Conservation (phyloP, 2,888 invertebrate genomes). For the Limnephilus rhombicus region DNA sequence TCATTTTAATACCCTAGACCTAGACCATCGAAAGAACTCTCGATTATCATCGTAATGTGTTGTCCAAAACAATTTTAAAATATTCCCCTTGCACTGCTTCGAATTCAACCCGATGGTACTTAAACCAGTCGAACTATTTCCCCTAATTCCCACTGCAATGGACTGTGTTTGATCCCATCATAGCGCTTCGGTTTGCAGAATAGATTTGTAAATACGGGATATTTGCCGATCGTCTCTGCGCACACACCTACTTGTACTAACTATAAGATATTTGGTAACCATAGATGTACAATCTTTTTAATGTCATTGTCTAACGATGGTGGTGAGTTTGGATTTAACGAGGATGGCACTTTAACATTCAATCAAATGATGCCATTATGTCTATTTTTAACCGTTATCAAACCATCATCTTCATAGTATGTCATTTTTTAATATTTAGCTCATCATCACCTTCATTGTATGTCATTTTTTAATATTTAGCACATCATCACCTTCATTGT, state of each 20-base stretch:
- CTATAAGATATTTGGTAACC: neutral
- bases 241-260: neutral
- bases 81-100: neutral
- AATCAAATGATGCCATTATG: no score
- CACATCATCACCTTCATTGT: no score
- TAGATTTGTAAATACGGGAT: neutral
- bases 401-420: no score
- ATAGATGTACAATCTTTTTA: neutral
- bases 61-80: neutral
- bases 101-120: neutral
- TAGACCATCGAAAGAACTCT: neutral
- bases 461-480: no score
- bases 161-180: neutral
- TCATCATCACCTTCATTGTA: no score
- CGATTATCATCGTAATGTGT: neutral
- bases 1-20: neutral
- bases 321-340: neutral
- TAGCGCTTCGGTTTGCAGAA: neutral
- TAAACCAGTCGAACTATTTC: neutral
- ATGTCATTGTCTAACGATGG: neutral
- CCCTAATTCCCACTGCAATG: neutral
- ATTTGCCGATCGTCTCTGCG: neutral
- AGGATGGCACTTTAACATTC: no score
- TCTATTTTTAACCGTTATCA: no score
- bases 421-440: no score